These are phyloP conservation scores for Drosophila meridiana DNA, from an alignment of 2,888 invertebrate genomes.

Conservation along the genomic window DNA sequence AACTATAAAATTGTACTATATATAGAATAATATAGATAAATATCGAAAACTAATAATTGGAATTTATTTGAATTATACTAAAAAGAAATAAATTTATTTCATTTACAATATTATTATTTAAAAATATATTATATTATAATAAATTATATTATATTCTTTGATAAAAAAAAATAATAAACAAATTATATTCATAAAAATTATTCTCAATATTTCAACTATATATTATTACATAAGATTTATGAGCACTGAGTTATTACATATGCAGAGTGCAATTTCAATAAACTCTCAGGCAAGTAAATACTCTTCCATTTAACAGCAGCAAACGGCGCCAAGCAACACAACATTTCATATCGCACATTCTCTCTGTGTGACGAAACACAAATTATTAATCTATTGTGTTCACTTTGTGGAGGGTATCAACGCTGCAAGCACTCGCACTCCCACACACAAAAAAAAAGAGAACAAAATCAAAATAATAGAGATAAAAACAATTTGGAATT, in stretches of 20 bases:
- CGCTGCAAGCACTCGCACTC: not conserved
- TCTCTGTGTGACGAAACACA: slow-evolving; percentile 9
- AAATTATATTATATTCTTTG: too few species aligned
- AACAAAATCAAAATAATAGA: slow-evolving; percentile 8
- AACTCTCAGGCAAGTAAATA: not conserved
- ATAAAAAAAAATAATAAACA: too few species aligned
- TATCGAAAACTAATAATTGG: too few species aligned
- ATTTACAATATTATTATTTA: too few species aligned
- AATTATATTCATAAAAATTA: too few species aligned
- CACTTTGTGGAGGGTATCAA: slow-evolving; percentile 1
- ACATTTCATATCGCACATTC: not conserved
- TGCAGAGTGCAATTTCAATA: not conserved
- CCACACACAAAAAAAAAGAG: not conserved
- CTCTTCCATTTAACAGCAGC: not conserved
- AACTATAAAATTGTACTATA: not conserved
- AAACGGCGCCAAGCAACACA: not conserved
- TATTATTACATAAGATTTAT: not conserved
- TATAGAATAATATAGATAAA: not conserved
- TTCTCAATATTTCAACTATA: too few species aligned
- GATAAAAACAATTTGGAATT: slow-evolving; percentile 23
- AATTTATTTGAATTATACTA: too few species aligned
- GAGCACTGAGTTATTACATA: not conserved
- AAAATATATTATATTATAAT: too few species aligned
- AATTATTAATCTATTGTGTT: slow-evolving; percentile 28
- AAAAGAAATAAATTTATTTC: too few species aligned